These are phyloP conservation scores for Hyphantria cunea DNA, from an alignment of 1,140 invertebrate genomes.

Conservation along the genomic window DNA sequence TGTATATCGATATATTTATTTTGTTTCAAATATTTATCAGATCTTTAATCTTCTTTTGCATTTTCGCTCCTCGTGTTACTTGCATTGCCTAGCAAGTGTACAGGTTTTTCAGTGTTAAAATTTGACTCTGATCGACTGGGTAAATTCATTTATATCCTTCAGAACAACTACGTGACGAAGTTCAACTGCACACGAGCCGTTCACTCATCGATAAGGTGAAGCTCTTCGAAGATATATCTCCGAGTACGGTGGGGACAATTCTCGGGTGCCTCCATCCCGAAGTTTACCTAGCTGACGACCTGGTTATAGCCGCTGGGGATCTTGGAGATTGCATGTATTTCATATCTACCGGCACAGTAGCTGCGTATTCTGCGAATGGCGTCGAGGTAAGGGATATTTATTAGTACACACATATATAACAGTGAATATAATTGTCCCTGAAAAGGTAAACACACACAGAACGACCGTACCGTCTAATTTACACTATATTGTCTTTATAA, in stretches of 20 bases:
- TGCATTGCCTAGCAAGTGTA: no score
- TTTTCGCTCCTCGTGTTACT: background rate
- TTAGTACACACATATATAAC: no score
- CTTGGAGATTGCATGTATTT: constrained; percentile 84
- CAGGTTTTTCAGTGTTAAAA: no score
- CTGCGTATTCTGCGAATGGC: constrained; percentile 83
- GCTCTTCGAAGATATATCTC: constrained; percentile 45
- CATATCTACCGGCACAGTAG: constrained; percentile 82
- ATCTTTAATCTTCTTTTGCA: no score
- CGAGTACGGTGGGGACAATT: constrained; percentile 43
- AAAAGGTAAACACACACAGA: no score
- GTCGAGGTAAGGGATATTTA: constrained; percentile 74
- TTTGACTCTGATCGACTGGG: no score
- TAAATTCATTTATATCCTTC: background rate
- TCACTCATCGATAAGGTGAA: constrained; percentile 47
- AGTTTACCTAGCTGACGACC: constrained; percentile 57
- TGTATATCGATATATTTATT: no score
- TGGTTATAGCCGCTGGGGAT: constrained; percentile 81
- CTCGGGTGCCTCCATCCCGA: constrained; percentile 52
- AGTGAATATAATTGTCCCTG: no score
- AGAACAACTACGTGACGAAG: constrained; percentile 59
- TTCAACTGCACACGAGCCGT: constrained; percentile 51
- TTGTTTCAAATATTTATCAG: no score
- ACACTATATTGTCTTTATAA: no score
- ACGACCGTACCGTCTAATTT: no score